A percentile compares a stretch with the other conserved stretches of the same genome.
Conservation (phyloP, 2,797 vertebrate species). For the Pteronotus mesoamericanus region DNA sequence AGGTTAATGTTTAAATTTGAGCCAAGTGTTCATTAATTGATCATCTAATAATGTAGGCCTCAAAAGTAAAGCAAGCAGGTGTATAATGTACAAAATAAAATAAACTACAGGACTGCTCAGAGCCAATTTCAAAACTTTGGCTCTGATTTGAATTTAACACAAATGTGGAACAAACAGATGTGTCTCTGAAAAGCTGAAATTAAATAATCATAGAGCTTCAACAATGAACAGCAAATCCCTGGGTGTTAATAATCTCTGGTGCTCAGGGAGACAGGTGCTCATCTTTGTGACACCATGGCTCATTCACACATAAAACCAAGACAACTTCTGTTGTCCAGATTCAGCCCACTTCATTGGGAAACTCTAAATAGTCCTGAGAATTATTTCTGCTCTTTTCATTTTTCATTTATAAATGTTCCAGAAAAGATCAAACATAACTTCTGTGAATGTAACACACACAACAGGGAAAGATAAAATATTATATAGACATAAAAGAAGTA, state of each 20-base stretch:
- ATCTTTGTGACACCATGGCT: not conserved
- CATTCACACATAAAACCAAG: not conserved
- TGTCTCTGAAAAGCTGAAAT: slow-evolving; percentile 1
- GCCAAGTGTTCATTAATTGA: slow-evolving; percentile 47
- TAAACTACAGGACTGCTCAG: slow-evolving; percentile 5
- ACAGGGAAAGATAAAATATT: not conserved
- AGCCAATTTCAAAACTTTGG: slow-evolving; percentile 6
- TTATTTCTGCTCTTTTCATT: not conserved
- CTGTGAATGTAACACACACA: not conserved
- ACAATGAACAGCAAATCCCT: not conserved
- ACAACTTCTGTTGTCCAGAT: not conserved
- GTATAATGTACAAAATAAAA: not conserved
- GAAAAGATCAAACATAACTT: not conserved
- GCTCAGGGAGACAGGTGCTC: not conserved
- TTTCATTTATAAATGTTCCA: not conserved
- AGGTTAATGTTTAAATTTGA: slow-evolving; percentile 38
- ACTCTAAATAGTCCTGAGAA: not conserved
- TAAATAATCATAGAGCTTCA: not conserved
- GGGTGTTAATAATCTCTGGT: slow-evolving; percentile 7
- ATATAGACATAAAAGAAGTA: not conserved
- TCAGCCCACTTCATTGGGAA: not conserved
- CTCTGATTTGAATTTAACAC: slow-evolving; percentile 53
- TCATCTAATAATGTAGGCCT: slow-evolving; percentile 25
- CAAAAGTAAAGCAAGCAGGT: slow-evolving; percentile 27
- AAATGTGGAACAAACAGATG: slow-evolving; percentile 49